These are phyloP conservation scores for Lepidocyrtoides sp. DNA, from an alignment of 2,888 invertebrate species.

Conservation along the genomic window DNA sequence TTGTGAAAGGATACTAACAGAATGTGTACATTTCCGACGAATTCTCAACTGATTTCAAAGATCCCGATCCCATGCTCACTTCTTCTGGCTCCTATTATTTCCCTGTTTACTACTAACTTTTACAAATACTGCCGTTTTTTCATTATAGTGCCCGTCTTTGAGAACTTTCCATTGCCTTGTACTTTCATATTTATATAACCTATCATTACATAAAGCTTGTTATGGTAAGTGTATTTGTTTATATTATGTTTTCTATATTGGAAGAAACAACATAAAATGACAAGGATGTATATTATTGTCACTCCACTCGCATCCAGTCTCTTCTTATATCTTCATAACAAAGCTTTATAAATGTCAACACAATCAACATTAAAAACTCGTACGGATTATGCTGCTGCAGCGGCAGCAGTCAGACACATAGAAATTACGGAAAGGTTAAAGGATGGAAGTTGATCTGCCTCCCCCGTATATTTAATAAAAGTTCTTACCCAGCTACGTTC, in stretches of 20 bases:
- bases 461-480: too few species aligned
- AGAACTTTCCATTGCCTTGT: too few species aligned
- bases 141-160: too few species aligned
- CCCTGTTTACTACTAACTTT: slow-evolving; percentile 11
- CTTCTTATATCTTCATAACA: not conserved
- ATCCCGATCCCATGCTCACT: not conserved
- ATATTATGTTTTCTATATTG: not conserved
- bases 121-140: not conserved
- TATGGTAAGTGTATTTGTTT: not conserved
- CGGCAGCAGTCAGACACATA: too few species aligned
- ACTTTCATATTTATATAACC: not conserved
- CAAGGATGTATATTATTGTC: not conserved
- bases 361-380: not conserved
- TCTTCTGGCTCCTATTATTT: not conserved
- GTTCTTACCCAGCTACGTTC: not conserved
- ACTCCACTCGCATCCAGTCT: not conserved
- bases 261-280: too few species aligned
- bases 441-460: too few species aligned
- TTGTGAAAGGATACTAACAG: slow-evolving; percentile 9
- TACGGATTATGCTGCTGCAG: not conserved
- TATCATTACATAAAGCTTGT: not conserved
- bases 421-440: too few species aligned
- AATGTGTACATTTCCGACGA: not conserved
- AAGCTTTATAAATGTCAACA: not conserved
- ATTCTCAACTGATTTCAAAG: slow-evolving; percentile 31